Percentiles rank a stretch among this genome's conserved stretches.
These are phyloP conservation scores for Aegotheles bennettii DNA, from an alignment of 2,113 vertebrate species.

Conservation along the genomic window DNA sequence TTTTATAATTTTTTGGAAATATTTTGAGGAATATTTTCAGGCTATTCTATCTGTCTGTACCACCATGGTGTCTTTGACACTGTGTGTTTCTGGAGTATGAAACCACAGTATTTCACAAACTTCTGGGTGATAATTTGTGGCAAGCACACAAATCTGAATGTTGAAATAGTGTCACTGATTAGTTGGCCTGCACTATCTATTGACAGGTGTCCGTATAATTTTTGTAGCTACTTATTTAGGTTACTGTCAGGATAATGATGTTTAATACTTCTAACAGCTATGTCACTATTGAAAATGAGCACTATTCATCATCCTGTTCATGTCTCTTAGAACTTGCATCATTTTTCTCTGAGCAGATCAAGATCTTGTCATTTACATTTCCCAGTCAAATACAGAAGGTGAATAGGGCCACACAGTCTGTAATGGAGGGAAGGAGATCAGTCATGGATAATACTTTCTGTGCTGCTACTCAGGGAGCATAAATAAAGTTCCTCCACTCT, in stretches of 20 bases:
- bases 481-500: constrained; percentile 23
- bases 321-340: neutral
- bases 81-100: neutral
- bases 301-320: neutral
- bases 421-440: neutral
- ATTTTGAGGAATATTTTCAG: neutral
- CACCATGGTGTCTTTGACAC: neutral
- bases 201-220: neutral
- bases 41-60: neutral
- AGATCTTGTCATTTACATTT: constrained; percentile 34
- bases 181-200: neutral
- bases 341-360: neutral
- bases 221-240: neutral
- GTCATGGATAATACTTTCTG: neutral
- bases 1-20: neutral
- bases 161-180: neutral
- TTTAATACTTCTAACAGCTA: neutral
- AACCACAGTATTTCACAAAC: neutral
- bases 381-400: neutral
- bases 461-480: neutral
- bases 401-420: neutral
- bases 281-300: neutral
- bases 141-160: neutral
- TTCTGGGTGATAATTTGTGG: neutral
- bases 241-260: neutral